These are phyloP conservation scores for Fukomys damarensis DNA, from an alignment of 2,113 vertebrate species.

Conservation along the genomic window DNA sequence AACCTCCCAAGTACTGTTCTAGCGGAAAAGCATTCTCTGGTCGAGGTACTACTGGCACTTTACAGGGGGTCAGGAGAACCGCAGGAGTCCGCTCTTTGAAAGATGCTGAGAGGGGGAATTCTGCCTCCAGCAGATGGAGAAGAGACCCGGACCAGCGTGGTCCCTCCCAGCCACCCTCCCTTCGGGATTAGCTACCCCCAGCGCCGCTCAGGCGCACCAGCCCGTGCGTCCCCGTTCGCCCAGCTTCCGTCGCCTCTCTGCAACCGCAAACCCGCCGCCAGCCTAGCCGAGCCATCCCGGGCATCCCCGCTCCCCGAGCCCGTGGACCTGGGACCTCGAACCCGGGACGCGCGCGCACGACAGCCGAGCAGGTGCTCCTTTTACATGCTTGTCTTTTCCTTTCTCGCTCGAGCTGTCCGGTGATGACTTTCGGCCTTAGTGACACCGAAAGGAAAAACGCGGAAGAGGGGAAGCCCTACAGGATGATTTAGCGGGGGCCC, in stretches of 20 bases:
- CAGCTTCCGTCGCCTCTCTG: neutral
- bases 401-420: neutral
- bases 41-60: conserved; percentile 22
- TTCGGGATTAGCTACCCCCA: conserved; percentile 49
- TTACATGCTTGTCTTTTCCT: neutral
- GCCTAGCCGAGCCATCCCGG: neutral
- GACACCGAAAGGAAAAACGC: conserved; percentile 9
- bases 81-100: conserved; percentile 35
- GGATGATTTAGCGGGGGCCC: neutral
- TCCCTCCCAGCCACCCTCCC: conserved; percentile 63
- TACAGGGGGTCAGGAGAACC: neutral
- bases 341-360: neutral
- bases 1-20: neutral
- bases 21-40: neutral
- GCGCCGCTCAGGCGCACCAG: conserved; percentile 55
- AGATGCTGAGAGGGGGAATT: conserved; percentile 65
- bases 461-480: neutral
- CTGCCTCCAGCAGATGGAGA: conserved; percentile 52
- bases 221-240: neutral
- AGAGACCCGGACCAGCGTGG: neutral
- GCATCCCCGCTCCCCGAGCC: neutral
- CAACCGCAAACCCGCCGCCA: neutral
- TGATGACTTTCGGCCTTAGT: conserved; percentile 61
- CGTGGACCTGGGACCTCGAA: conserved; percentile 48
- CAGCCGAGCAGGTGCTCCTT: conserved; percentile 53